Evolutionary conservation across 2,888 invertebrate genomes (phyloP).

Genomic region (Lymantria monacha): DNA sequence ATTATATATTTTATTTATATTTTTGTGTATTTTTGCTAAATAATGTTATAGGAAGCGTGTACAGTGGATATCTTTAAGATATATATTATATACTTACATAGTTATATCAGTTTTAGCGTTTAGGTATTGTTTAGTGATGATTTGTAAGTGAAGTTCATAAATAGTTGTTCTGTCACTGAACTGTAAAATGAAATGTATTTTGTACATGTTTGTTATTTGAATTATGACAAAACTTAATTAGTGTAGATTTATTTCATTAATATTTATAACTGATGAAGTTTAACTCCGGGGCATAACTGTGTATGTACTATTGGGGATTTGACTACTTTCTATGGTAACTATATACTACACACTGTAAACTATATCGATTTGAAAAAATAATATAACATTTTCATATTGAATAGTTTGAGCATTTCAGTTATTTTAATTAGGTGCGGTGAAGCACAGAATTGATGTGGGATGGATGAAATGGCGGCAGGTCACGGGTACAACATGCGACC

Average conservation of each 20-base stretch:
- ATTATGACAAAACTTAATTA: neutral
- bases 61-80: slow-evolving; percentile 5
- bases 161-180: neutral
- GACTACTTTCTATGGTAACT: no score
- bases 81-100: slow-evolving; percentile 15
- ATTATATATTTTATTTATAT: slow-evolving; percentile 13
- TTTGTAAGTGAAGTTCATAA: neutral
- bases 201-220: slow-evolving; percentile 8
- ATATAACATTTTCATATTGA: no score
- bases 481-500: no score
- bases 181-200: slow-evolving; percentile 6
- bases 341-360: no score
- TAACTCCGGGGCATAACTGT: neutral
- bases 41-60: slow-evolving; percentile 11
- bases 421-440: no score
- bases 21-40: slow-evolving; percentile 31
- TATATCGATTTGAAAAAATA: no score
- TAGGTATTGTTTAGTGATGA: slow-evolving; percentile 12
- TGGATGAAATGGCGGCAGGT: no score
- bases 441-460: no score
- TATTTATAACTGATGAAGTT: slow-evolving; percentile 1
- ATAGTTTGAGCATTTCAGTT: no score
- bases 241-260: slow-evolving; percentile 6
- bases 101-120: slow-evolving; percentile 15
- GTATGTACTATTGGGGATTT: no score